A percentile compares a stretch with the other conserved stretches of the same genome.
Evolutionary conservation across 2,113 vertebrate species (phyloP).

Genomic region (Syngnathus typhle): DNA sequence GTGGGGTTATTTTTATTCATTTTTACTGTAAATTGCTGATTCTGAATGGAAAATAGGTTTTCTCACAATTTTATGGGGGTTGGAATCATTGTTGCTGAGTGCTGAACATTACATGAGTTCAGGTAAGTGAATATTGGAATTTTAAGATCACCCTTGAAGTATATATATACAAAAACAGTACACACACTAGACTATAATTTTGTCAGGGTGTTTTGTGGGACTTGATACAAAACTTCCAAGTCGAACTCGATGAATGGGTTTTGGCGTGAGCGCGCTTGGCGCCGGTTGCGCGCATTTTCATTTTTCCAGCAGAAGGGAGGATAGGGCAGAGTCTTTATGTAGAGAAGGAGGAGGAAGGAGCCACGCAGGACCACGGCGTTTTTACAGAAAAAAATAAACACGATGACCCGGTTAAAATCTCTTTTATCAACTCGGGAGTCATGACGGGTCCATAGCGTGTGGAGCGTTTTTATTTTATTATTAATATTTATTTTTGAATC

Average conservation of each 20-base stretch:
- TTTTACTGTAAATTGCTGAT: no score
- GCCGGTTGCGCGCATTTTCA: conserved; percentile 42
- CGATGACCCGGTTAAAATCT: conserved; percentile 24
- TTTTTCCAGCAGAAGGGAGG: conserved; percentile 36
- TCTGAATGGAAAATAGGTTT: neutral
- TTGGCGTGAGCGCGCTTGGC: conserved; percentile 38
- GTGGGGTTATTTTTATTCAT: neutral
- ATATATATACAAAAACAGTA: no score
- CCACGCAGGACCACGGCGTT: conserved; percentile 31
- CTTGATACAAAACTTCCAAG: neutral
- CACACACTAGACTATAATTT: no score
- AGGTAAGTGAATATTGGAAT: neutral
- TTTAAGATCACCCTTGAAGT: no score
- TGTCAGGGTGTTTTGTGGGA: neutral
- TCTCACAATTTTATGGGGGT: neutral
- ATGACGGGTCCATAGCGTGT: conserved; percentile 22
- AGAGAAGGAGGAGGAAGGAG: conserved; percentile 51
- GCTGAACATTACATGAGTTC: neutral
- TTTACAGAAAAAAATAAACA: conserved; percentile 8
- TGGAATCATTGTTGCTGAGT: neutral
- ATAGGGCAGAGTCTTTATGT: conserved; percentile 43
- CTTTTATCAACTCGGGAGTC: conserved; percentile 6
- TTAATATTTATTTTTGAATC: neutral
- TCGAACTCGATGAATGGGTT: conserved; percentile 45
- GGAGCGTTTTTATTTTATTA: neutral